Evolutionary conservation across 2,797 vertebrate species (phyloP), one percentile per base, ranked within the genome.

Genomic region (Enteromius mattozi): DNA sequence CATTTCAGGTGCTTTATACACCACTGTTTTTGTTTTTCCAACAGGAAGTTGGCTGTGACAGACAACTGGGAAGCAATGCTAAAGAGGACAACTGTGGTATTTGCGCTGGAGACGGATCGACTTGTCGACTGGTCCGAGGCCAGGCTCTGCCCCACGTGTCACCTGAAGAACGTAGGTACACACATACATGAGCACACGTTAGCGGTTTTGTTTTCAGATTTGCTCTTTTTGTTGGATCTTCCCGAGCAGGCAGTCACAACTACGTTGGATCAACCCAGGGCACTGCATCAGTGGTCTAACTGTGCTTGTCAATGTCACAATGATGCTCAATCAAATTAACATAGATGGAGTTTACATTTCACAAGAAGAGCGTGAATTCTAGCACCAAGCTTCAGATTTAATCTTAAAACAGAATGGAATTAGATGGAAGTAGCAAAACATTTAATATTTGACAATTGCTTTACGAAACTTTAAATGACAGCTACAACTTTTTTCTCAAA

Each of bases 41-140:
- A 89, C 94, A 99, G 97, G 97, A 95, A 0, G 96, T 99, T 75
- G 97, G 97, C 91, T 99, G 97, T 37, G 97, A 99, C 92, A 94
- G 96, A 27, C 96, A 97, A 87, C 95, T 99, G 75, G 96, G 95
- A 82, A 98, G 97, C 79, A 91, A 92, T 0, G 95, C 97, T 91
- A 96, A 95, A 86, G 97, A 97, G 87, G 97, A 99, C 93, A 96
- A 95, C 94, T 99, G 97, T 16, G 97, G 97, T 2, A 88, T 98
- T 76, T 99, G 97, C 42, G 96, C 94, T 0, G 97, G 97, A 13
- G 95, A 96, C 6, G 95, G 96, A 83, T 95, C 97, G 68, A 96
- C 96, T 0, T 99, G 97, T 92, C 95, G 94, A 88, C 95, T 98
- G 27, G 96, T 99, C 85, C 95, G 96, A 88, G 97, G 97, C 89